Conservation (phyloP, 2,888 invertebrate genomes). For the Prosapia bicincta region DNA sequence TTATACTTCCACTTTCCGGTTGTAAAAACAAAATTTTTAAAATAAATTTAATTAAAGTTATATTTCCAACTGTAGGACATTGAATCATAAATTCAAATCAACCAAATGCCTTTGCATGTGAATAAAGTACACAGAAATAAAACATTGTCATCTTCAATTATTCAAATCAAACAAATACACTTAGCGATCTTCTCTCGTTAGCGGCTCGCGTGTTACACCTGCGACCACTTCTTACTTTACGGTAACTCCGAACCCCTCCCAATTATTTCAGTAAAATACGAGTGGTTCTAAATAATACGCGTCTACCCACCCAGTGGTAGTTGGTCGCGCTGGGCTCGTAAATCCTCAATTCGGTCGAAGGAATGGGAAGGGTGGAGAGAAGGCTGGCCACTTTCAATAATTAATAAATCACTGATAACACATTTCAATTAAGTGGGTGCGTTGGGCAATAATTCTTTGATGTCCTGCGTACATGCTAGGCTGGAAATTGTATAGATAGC, state of each 20-base stretch:
- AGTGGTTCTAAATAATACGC: neutral
- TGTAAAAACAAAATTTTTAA: no score
- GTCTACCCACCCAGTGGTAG: neutral
- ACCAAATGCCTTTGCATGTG: no score
- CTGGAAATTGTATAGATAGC: neutral
- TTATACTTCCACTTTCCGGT: no score
- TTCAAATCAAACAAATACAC: neutral
- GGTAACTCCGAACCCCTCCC: neutral
- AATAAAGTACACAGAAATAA: no score
- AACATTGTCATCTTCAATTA: neutral
- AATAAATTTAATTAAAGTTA: no score
- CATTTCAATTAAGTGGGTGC: neutral
- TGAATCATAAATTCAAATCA: neutral
- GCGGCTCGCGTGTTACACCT: neutral
- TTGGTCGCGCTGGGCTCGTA: neutral
- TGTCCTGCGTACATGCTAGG: neutral
- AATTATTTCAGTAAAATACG: neutral
- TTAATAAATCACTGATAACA: neutral
- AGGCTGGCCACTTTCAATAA: neutral
- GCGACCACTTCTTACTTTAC: neutral
- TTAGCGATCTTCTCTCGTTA: neutral
- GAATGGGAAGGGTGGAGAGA: neutral
- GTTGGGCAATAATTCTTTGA: neutral
- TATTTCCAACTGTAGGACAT: neutral
- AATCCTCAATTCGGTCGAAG: neutral